Base-by-base conservation (phyloP, 2,888 invertebrate genomes). In the Thalpophila matura region DNA sequence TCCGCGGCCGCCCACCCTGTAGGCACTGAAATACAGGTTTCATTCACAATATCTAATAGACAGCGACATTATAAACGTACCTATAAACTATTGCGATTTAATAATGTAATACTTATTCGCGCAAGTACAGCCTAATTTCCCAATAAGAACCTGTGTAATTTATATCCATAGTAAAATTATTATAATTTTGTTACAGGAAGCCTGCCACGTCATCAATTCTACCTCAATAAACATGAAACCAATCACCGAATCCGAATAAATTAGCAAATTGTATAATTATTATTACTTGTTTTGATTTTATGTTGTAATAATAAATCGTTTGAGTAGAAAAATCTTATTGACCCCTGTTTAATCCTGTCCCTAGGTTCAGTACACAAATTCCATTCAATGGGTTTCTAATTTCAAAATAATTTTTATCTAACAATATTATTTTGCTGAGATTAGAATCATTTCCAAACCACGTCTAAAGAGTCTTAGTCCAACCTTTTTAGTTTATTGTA, bases 201-300 rank as follows among this genome's bases (percentile, higher is more conserved):
- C 83, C 62, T 68, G 81, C 58, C 84, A 84, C 61, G 66, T 69
- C 26, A 67, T 69, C 26, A 88, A 88, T 51, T 75, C 90, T 74
- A 81, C 86, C 58, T 83, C 89, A 77, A 86, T 93, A 70, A 88
- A 85, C 61, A 90, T 93, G 91, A 92, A 91, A 73, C 86, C 90
- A n/a, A 86, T 93, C 6, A 86, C 84, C 10, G 89, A 91, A 61
- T 82, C 81, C 42, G 89, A 88, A 78, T 91, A 91, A 59, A 87
- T 88, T 9, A 88, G 91, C 66, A 91, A 76, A 86, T 58, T 70
- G 47, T 45, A 14, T 45, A 24, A n/a, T 58, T 40, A 16, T 33
- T 16, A 18, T 4, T 12, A 49, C 26, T 4, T 22, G 18, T 31
- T 35, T 37, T 47, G 45, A 45, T 49, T 59, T 63, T 59, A 45